Percentiles rank a stretch among this genome's conserved stretches.
These are phyloP conservation scores for Ennomos erosarius DNA, from an alignment of 2,888 invertebrate genomes.

Conservation along the genomic window DNA sequence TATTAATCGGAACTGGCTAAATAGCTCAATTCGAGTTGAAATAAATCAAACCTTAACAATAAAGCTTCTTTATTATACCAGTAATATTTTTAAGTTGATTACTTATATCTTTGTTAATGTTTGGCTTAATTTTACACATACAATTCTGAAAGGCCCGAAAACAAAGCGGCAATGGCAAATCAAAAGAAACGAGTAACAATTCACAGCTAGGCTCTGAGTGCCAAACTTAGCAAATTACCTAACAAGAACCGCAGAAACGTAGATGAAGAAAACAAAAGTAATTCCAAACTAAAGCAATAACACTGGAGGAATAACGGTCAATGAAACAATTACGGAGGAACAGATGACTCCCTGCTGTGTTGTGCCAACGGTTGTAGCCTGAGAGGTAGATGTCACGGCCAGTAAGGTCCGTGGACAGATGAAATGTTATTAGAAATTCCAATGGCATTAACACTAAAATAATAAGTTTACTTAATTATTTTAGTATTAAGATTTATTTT, in stretches of 20 bases:
- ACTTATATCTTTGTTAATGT: no score
- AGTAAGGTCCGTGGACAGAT: neutral
- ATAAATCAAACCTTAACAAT: no score
- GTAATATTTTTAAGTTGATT: no score
- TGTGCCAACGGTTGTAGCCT: conserved; percentile 7
- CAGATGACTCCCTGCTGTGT: conserved; percentile 43
- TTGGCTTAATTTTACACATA: no score
- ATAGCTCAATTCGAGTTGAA: no score
- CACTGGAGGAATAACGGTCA: conserved; percentile 46
- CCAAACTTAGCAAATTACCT: conserved; percentile 13
- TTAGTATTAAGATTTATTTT: no score
- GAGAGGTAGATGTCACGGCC: neutral
- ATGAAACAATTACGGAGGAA: conserved; percentile 58
- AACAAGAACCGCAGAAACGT: conserved; percentile 25
- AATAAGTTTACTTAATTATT: no score
- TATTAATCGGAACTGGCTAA: no score
- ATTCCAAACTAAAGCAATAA: conserved; percentile 48
- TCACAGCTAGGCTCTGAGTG: conserved; percentile 9
- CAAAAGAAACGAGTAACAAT: conserved; percentile 7
- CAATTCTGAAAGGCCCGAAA: no score
- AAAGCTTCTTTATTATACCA: no score
- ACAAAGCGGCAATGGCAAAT: no score
- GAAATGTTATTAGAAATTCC: neutral
- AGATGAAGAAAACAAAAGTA: conserved; percentile 52
- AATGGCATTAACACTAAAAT: no score